Conservation (phyloP, 2,797 vertebrate genomes). For the Bufotes viridis region DNA sequence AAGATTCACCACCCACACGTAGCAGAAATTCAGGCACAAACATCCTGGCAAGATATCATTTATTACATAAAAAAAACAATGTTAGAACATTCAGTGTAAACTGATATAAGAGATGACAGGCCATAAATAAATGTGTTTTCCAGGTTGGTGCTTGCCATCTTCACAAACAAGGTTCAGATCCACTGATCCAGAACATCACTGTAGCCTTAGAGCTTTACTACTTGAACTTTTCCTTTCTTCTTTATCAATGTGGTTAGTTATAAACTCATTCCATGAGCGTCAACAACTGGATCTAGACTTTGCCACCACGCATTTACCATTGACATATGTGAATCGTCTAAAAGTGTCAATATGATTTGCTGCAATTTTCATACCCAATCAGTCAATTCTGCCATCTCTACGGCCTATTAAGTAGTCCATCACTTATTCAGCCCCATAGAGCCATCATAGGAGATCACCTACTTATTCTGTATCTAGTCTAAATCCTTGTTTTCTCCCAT, state of each 20-base stretch:
- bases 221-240: constrained; percentile 59
- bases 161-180: constrained; percentile 57
- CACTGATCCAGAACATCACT: constrained; percentile 54
- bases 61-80: constrained; percentile 18
- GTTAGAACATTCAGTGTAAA: not conserved
- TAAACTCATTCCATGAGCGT: constrained; percentile 60
- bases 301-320: not conserved
- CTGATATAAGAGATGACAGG: constrained; percentile 29
- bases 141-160: constrained; percentile 31
- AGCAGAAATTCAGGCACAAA: not conserved
- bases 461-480: not conserved
- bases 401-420: not conserved
- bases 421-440: not conserved
- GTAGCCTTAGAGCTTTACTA: constrained; percentile 28
- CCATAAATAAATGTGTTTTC: constrained; percentile 54
- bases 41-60: constrained; percentile 21
- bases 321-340: not conserved
- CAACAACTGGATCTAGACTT: constrained; percentile 38
- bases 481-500: not conserved
- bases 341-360: not conserved
- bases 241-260: constrained; percentile 59
- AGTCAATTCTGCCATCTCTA: not conserved
- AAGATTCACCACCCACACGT: constrained; percentile 51
- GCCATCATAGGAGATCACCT: not conserved
- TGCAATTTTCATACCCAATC: not conserved